phyloP scores from a whole-genome alignment of 53 echinoderm and acorn worm genomes.

The Actinopyga echinites region DNA sequence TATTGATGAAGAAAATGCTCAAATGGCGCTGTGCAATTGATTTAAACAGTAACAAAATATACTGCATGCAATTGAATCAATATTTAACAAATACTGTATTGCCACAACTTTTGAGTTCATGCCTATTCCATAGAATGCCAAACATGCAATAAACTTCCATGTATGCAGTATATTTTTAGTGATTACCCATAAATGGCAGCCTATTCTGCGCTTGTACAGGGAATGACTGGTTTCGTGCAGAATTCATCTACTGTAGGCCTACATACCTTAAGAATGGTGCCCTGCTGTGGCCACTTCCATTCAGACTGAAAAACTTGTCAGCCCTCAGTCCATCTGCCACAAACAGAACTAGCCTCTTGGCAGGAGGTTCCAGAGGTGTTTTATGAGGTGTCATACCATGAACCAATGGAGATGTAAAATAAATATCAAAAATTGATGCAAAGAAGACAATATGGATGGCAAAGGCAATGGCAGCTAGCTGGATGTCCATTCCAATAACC shows the following conservation, averaged over 20 bases:
- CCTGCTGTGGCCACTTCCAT: conserved; percentile 62
- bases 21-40: too few relatives aligned
- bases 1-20: too few relatives aligned
- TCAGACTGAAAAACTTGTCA: conserved; percentile 81
- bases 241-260: background rate
- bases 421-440: conserved; percentile 97
- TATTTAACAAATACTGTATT: too few relatives aligned
- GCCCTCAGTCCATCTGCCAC: conserved; percentile 98
- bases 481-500: conserved; percentile 63
- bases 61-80: too few relatives aligned
- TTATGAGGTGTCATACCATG: conserved; percentile 92
- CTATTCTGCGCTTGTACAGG: too few relatives aligned
- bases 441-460: conserved; percentile 89
- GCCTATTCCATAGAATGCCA: too few relatives aligned
- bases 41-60: too few relatives aligned
- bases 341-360: conserved; percentile 88
- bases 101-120: too few relatives aligned
- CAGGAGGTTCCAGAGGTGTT: conserved; percentile 74
- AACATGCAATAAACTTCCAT: too few relatives aligned
- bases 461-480: conserved; percentile 73
- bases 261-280: conserved; percentile 89
- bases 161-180: too few relatives aligned
- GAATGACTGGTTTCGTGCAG: background rate
- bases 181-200: too few relatives aligned
- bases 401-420: conserved; percentile 97